Conservation (phyloP, 2,113 vertebrate genomes). For the Thermophis baileyi region DNA sequence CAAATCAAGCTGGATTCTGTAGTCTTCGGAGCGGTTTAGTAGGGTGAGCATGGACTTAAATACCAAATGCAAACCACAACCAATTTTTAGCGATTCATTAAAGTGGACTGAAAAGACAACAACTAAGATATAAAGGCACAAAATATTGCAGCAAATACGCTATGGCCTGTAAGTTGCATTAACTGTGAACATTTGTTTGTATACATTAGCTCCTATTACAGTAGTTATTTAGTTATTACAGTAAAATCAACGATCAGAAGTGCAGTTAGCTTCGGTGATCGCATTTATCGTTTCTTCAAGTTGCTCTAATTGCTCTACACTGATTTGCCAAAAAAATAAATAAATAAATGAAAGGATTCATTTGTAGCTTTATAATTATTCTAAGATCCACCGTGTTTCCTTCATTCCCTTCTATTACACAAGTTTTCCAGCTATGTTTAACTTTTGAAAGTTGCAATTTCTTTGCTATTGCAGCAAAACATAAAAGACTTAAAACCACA, state of each 20-base stretch:
- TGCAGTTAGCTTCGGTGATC: background rate
- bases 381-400: background rate
- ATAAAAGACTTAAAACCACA: conserved; percentile 30
- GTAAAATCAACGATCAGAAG: rapidly evolving
- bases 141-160: background rate
- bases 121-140: background rate
- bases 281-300: background rate
- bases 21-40: background rate
- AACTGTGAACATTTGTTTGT: background rate
- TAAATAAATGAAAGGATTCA: background rate
- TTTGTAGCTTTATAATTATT: conserved; percentile 4
- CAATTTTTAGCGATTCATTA: background rate
- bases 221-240: background rate
- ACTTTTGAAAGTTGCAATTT: conserved; percentile 47
- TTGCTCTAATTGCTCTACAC: background rate
- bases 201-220: background rate
- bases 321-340: background rate
- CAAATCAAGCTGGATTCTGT: background rate
- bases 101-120: background rate
- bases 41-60: background rate
- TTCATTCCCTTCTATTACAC: conserved; percentile 15
- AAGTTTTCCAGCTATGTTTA: conserved; percentile 27
- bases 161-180: background rate
- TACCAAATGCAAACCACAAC: background rate
- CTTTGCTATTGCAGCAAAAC: background rate